A percentile compares a stretch with the other conserved stretches of the same genome.
phyloP scores from a whole-genome alignment of 2,888 invertebrate species.

The Sipha maydis region DNA sequence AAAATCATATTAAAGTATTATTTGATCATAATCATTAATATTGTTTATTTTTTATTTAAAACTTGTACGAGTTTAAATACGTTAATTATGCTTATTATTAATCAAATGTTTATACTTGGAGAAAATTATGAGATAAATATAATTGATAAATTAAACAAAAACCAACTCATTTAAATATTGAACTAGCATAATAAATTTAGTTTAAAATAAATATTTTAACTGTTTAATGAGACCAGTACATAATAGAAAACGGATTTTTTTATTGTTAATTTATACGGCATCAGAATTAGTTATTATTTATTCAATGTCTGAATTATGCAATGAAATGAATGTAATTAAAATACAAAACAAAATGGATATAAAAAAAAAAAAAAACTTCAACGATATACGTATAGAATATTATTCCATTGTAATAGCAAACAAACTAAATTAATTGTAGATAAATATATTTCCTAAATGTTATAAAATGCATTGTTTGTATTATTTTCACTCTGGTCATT shows the following conservation, averaged over 20 bases:
- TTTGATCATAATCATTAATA: too few relatives aligned
- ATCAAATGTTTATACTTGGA: not conserved
- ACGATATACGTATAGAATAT: not conserved
- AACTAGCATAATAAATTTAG: not conserved
- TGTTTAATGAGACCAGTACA: not conserved
- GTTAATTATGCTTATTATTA: too few relatives aligned
- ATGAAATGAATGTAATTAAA: conserved; percentile 1
- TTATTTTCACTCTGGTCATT: too few relatives aligned
- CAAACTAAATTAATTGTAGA: not conserved
- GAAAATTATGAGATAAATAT: not conserved
- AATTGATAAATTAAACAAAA: not conserved
- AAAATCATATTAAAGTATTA: too few relatives aligned
- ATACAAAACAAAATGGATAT: not conserved
- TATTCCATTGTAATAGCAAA: not conserved
- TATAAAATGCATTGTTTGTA: not conserved
- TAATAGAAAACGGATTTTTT: not conserved
- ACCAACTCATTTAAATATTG: not conserved
- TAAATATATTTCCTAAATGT: not conserved
- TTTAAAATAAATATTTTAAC: not conserved
- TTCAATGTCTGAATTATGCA: conserved; percentile 26
- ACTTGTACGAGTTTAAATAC: too few relatives aligned
- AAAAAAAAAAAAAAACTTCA: not conserved
- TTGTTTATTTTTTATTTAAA: too few relatives aligned
- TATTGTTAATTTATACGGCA: not conserved
- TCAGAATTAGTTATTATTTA: conserved; percentile 20